A percentile compares a stretch with the other conserved stretches of the same genome.
These are phyloP conservation scores for Anomalospiza imberbis DNA, from an alignment of 2,797 vertebrate genomes.

Conservation along the genomic window DNA sequence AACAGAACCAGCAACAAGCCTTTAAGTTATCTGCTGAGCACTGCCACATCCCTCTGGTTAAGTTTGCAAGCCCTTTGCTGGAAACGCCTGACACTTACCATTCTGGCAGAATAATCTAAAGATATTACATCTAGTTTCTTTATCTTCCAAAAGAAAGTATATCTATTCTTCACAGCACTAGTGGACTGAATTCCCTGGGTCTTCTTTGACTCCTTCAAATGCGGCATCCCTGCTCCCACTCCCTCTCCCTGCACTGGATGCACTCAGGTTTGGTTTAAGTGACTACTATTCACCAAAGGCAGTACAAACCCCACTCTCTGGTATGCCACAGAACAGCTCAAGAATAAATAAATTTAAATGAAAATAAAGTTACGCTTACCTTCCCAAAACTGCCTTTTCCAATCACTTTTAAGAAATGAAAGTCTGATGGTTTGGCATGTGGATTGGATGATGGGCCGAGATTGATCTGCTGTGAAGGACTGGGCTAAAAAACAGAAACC, in stretches of 20 bases:
- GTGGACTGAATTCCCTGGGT: neutral
- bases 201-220: neutral
- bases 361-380: slow-evolving; percentile 46
- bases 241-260: too few species aligned
- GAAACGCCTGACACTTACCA: neutral
- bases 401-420: slow-evolving; percentile 98
- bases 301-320: rapidly evolving
- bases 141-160: neutral
- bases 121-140: neutral
- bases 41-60: neutral
- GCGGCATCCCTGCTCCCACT: neutral
- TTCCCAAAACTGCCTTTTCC: slow-evolving; percentile 99
- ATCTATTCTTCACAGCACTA: neutral
- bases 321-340: neutral
- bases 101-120: neutral
- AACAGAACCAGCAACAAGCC: neutral
- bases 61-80: neutral
- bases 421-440: slow-evolving; percentile 94
- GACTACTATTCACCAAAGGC: neutral
- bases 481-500: slow-evolving; percentile 78
- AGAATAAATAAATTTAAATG: neutral
- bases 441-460: slow-evolving; percentile 97
- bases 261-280: neutral
- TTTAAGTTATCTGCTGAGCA: neutral
- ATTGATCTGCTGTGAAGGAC: slow-evolving; percentile 97